phyloP scores from a whole-genome alignment of 2,113 vertebrate species.

The Urocitellus parryii region DNA sequence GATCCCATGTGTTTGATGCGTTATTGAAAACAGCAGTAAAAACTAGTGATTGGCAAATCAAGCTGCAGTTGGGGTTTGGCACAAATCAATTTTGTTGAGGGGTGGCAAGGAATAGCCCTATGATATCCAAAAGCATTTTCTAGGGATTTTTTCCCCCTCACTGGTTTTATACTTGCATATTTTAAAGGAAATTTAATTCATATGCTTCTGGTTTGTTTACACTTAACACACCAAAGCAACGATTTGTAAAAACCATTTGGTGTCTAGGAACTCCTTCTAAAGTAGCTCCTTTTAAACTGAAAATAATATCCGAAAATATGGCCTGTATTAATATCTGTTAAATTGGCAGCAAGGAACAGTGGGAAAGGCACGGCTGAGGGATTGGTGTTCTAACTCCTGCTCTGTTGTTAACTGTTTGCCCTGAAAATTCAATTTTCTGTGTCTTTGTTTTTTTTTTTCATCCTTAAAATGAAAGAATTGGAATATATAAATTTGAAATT shows the following conservation, averaged over 20 bases:
- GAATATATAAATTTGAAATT: constrained; percentile 12
- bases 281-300: constrained; percentile 53
- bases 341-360: background rate
- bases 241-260: constrained; percentile 58
- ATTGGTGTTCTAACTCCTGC: background rate
- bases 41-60: constrained; percentile 68
- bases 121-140: constrained; percentile 60
- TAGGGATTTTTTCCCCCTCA: constrained; percentile 20
- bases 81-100: constrained; percentile 53
- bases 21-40: constrained; percentile 79
- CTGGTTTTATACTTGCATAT: constrained; percentile 62
- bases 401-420: constrained; percentile 11
- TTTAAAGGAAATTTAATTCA: constrained; percentile 73
- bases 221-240: constrained; percentile 61
- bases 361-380: background rate
- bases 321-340: background rate
- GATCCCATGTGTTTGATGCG: constrained; percentile 59
- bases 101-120: constrained; percentile 5
- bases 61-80: constrained; percentile 71
- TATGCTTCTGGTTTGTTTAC: constrained; percentile 66
- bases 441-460: background rate
- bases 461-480: background rate
- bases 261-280: constrained; percentile 57
- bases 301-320: constrained; percentile 53
- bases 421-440: background rate